Percentiles rank a stretch among this genome's conserved stretches.
Conservation (phyloP, 1,140 invertebrate species). For the Panagrolaimus sp. region DNA sequence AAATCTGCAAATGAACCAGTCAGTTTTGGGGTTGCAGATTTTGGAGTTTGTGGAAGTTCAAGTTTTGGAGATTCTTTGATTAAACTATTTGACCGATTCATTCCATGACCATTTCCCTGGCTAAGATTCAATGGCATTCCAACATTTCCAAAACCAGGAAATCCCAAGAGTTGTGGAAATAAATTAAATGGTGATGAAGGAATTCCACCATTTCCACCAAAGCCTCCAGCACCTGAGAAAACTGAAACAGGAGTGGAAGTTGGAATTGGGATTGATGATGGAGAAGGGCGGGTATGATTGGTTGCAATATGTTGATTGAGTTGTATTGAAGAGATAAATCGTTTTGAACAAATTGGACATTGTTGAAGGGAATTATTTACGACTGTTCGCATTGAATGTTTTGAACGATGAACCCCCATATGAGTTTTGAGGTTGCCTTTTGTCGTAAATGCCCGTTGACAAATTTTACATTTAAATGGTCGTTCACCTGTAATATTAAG, state of each 20-base stretch:
- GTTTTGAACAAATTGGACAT: conserved; percentile 96
- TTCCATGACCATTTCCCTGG: too few species aligned
- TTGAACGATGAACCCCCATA: conserved; percentile 93
- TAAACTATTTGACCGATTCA: too few species aligned
- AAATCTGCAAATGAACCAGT: too few species aligned
- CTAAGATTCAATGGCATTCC: conserved; percentile 6
- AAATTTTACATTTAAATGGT: conserved; percentile 93
- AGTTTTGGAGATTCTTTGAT: too few species aligned
- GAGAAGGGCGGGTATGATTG: conserved; percentile 30
- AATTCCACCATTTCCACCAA: background rate
- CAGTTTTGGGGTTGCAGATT: too few species aligned
- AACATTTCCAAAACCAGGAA: conserved; percentile 1
- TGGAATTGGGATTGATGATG: too few species aligned
- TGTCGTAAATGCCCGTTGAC: conserved; percentile 94
- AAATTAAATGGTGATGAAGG: conserved; percentile 4
- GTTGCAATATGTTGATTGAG: conserved; percentile 52
- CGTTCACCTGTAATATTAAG: conserved; percentile 86
- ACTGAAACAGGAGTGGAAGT: too few species aligned
- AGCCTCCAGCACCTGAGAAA: background rate
- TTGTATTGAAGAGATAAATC: conserved; percentile 77
- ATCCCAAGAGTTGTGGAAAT: background rate
- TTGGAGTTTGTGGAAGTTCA: too few species aligned
- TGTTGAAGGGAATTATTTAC: conserved; percentile 62
- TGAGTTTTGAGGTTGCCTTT: conserved; percentile 98
- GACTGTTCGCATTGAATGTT: conserved; percentile 64